Percentiles rank a stretch among this genome's conserved stretches.
Conservation (phyloP, 2,888 invertebrate species). For the Xylocampa areola region DNA sequence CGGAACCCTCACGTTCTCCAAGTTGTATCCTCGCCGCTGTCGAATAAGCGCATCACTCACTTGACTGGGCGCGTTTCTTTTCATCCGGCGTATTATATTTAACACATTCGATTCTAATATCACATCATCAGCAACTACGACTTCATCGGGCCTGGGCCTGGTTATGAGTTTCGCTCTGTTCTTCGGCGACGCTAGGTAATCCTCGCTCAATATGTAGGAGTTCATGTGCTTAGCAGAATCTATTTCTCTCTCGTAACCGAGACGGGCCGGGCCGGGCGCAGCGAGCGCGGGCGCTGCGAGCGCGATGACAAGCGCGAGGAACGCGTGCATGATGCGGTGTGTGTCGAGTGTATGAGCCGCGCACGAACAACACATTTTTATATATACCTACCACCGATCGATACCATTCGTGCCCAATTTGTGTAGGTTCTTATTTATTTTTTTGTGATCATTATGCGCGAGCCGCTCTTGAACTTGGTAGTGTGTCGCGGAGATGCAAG, state of each 20-base stretch:
- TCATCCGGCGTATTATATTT: constrained; percentile 77
- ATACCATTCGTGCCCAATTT: constrained; percentile 87
- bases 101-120: constrained; percentile 84
- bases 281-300: constrained; percentile 73
- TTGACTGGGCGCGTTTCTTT: constrained; percentile 65
- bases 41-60: constrained; percentile 74
- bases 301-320: constrained; percentile 78
- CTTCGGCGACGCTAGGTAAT: constrained; percentile 76
- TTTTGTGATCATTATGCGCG: constrained; percentile 72
- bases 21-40: constrained; percentile 84
- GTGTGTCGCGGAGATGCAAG: constrained; percentile 69
- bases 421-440: constrained; percentile 72
- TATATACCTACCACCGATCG: constrained; percentile 85
- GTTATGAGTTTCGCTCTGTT: constrained; percentile 84
- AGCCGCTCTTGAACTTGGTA: constrained; percentile 84
- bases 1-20: constrained; percentile 87
- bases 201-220: constrained; percentile 76
- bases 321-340: constrained; percentile 87
- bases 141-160: constrained; percentile 77
- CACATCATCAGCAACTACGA: constrained; percentile 81
- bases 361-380: constrained; percentile 85
- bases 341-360: constrained; percentile 85
- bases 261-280: constrained; percentile 71
- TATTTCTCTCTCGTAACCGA: constrained; percentile 85
- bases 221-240: constrained; percentile 75